Percentiles rank a stretch among this genome's conserved stretches.
phyloP scores from a whole-genome alignment of 2,888 invertebrate genomes.

The Xylota segnis region DNA sequence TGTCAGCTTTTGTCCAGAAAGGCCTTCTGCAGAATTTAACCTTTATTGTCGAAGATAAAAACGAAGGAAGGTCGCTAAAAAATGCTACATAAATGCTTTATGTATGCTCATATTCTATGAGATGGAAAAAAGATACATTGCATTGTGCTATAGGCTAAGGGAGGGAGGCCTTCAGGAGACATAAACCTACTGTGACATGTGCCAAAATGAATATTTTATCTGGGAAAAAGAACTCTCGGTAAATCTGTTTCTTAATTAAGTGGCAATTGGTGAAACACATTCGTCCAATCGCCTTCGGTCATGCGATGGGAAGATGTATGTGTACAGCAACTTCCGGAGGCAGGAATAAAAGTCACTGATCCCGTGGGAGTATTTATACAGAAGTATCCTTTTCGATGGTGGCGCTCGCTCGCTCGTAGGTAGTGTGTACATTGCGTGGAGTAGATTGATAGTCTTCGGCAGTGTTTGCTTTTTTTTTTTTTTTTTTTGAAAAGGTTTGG shows the following conservation, averaged over 20 bases:
- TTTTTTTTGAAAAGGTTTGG: too few relatives aligned
- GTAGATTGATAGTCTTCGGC: constrained; percentile 33
- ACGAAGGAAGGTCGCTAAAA: constrained; percentile 13
- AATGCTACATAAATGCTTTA: constrained; percentile 26
- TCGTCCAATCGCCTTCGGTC: constrained; percentile 51
- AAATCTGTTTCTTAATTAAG: constrained; percentile 67
- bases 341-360: constrained; percentile 45
- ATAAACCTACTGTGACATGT: constrained; percentile 37
- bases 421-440: constrained; percentile 18
- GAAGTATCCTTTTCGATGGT: constrained; percentile 25
- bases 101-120: background rate
- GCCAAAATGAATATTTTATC: constrained; percentile 59
- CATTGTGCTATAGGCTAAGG: background rate
- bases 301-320: constrained; percentile 51
- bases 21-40: constrained; percentile 38
- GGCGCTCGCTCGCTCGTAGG: constrained; percentile 32
- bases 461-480: constrained; percentile 17
- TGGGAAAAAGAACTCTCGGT: constrained; percentile 30
- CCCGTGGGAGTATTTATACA: constrained; percentile 40
- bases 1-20: constrained; percentile 11
- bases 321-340: constrained; percentile 23
- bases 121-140: background rate
- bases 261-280: constrained; percentile 55
- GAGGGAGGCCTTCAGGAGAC: background rate
- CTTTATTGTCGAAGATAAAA: constrained; percentile 18